These are phyloP conservation scores for Dinoponera quadriceps DNA, from an alignment of 1,140 invertebrate species.

Conservation along the genomic window DNA sequence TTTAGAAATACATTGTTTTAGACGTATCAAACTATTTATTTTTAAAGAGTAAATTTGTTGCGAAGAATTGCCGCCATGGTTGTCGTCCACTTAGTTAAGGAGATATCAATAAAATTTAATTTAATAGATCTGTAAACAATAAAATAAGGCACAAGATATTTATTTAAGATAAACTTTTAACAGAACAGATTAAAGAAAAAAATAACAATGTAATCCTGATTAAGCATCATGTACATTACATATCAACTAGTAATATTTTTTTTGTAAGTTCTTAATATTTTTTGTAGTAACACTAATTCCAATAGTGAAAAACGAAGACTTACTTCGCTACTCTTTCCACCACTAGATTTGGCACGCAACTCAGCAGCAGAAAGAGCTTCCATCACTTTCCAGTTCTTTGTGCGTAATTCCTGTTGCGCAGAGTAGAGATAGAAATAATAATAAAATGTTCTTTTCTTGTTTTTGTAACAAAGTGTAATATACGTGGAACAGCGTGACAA, in stretches of 20 bases:
- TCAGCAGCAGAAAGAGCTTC: slow-evolving; percentile 92
- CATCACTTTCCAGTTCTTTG: slow-evolving; percentile 95
- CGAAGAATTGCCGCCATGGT: no score
- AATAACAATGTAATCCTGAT: no score
- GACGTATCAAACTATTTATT: background rate
- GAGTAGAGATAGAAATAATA: slow-evolving; percentile 32
- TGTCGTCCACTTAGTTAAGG: background rate
- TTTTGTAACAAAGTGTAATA: slow-evolving; percentile 50
- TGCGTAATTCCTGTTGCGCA: slow-evolving; percentile 90
- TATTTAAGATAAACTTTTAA: background rate
- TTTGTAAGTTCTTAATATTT: background rate
- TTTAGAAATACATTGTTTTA: slow-evolving; percentile 12
- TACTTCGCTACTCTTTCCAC: slow-evolving; percentile 85
- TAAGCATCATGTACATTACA: no score
- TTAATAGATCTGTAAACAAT: background rate
- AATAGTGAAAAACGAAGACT: slow-evolving; percentile 78
- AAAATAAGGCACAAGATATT: no score
- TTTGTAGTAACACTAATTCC: slow-evolving; percentile 7
- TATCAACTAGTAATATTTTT: background rate
- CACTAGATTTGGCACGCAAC: slow-evolving; percentile 78
- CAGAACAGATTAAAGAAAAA: background rate
- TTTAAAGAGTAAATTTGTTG: background rate
- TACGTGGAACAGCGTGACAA: slow-evolving; percentile 18
- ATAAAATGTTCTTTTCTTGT: slow-evolving; percentile 27
- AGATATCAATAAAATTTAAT: background rate